Base-by-base conservation (phyloP, 2,888 invertebrate species). In the Drosophila niveifrons region DNA sequence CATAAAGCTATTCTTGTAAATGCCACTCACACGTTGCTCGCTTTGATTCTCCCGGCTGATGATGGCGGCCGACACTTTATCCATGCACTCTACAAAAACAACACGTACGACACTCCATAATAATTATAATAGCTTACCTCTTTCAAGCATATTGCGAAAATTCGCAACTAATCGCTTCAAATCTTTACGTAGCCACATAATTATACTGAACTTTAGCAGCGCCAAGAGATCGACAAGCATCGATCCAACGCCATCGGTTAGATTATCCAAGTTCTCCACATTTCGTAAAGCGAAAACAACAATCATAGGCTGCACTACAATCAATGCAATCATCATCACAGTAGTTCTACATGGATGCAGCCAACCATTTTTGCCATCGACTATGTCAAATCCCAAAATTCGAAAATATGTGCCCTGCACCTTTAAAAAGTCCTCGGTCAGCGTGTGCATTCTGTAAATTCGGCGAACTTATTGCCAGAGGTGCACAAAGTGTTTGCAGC, bases 201-300 rank as follows among this genome's bases (percentile, higher is more conserved):
- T 68, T 15, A 77, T 31, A 2, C 51, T 61, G 15, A 70, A 72
- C 48, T 82, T 82, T 4, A 72, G 46, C 0, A 78, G 28, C 11
- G 62, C 66, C 31, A 84, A 36, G 1, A 57, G 23, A 9, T 70
- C 72, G 1, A 81, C 48, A 0, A 82, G 31, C 6, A 73, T 0
- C 0, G 72, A 55, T 41, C 29, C 53, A 3, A 55, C 2, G 1
- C 41, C 53, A 11, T 55, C 15, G 15, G 53, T 55, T 8, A 55
- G 29, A 8, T 15, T 43, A 15, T 55, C 53, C 53, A 55, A 41
- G 6, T 55, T 55, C 18, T 55, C 43, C 15, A 55, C 8, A 29
- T 55, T 55, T 23, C 7, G 13, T 2, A 55, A 4, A 11, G 15
- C 17, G 29, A 55, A 55, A 7, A 15, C 41, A 3, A 41, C 2